phyloP scores from a whole-genome alignment of 2,113 vertebrate species.

The Dromaius novaehollandiae region DNA sequence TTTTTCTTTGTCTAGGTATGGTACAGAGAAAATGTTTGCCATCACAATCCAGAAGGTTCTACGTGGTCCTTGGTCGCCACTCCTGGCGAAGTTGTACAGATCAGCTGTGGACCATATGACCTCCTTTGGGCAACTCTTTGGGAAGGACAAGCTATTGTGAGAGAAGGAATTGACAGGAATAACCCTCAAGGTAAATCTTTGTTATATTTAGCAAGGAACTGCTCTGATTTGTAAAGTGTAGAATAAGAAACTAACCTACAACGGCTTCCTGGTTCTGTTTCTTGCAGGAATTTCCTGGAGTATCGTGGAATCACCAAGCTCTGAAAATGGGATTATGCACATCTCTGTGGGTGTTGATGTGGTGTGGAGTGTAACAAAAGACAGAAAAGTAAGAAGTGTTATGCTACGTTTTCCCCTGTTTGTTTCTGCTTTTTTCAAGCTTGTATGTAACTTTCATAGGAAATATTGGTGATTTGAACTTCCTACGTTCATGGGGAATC shows the following conservation, averaged over 20 bases:
- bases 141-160: slow-evolving; percentile 94
- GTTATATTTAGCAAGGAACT: neutral
- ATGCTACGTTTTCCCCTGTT: neutral
- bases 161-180: slow-evolving; percentile 90
- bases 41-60: slow-evolving; percentile 91
- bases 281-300: slow-evolving; percentile 84
- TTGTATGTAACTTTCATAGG: neutral
- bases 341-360: slow-evolving; percentile 88
- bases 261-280: neutral
- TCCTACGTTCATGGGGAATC: neutral
- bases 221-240: neutral
- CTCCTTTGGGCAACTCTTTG: slow-evolving; percentile 95
- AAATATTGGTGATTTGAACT: neutral
- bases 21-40: slow-evolving; percentile 90
- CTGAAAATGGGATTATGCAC: slow-evolving; percentile 87
- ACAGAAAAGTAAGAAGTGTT: slow-evolving; percentile 86
- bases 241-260: neutral
- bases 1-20: slow-evolving; percentile 82
- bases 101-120: slow-evolving; percentile 92
- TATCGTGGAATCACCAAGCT: slow-evolving; percentile 87
- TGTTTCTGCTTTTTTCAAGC: neutral
- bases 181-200: slow-evolving; percentile 85
- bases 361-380: slow-evolving; percentile 95
- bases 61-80: slow-evolving; percentile 84
- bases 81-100: slow-evolving; percentile 94